Percentiles rank a stretch among this genome's conserved stretches.
Evolutionary conservation across 2,888 invertebrate genomes (phyloP).

Genomic region (Lasioglossum vierecki): DNA sequence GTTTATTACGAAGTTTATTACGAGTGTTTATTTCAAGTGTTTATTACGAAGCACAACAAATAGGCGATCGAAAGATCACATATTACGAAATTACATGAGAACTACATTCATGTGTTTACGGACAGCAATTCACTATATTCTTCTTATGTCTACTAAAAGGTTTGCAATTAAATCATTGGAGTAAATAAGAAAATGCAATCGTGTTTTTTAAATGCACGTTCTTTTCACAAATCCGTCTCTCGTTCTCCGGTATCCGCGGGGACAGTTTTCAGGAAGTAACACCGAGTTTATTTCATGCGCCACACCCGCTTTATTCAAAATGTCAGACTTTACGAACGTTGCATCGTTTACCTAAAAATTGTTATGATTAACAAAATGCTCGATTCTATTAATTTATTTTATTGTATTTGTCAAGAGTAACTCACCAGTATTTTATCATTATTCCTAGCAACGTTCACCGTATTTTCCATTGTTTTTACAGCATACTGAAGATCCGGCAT

Average conservation of each 20-base stretch:
- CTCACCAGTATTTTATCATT: conserved; percentile 36
- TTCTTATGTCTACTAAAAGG: not conserved
- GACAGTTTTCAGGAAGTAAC: conserved; percentile 41
- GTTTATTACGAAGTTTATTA: no score
- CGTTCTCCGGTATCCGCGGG: conserved; percentile 14
- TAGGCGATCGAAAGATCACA: not conserved
- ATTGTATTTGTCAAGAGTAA: not conserved
- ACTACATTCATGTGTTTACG: not conserved
- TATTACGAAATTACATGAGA: not conserved
- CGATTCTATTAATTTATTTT: not conserved
- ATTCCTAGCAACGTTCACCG: conserved; percentile 32
- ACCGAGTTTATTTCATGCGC: conserved; percentile 56
- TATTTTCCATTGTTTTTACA: conserved; percentile 23
- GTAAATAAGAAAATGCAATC: not conserved
- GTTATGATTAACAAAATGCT: not conserved
- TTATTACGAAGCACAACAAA: no score
- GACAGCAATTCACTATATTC: not conserved
- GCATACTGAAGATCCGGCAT: conserved; percentile 34
- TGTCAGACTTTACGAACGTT: conserved; percentile 28
- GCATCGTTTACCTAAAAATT: conserved; percentile 36
- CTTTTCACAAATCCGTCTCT: conserved; percentile 3
- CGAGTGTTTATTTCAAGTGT: no score
- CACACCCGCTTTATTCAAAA: conserved; percentile 41
- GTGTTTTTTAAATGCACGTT: not conserved
- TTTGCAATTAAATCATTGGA: not conserved